These are phyloP conservation scores for Pelosia muscerda DNA, from an alignment of 2,888 invertebrate species.

Conservation along the genomic window DNA sequence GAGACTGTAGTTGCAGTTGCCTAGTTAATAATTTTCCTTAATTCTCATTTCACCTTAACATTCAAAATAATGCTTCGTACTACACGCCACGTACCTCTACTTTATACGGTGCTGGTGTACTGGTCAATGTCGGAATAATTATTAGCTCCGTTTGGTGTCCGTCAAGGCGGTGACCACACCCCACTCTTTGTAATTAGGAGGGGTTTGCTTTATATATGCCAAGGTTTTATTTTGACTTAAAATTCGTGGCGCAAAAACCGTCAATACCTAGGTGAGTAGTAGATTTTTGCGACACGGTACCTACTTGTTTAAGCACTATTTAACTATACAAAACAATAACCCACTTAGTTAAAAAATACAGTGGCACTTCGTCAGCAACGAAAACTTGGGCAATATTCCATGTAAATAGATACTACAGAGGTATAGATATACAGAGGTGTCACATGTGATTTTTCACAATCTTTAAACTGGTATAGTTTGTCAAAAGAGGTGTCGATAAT, in stretches of 20 bases:
- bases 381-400: no score
- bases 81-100: neutral
- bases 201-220: neutral
- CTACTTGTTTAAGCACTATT: no score
- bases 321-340: no score
- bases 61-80: neutral
- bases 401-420: no score
- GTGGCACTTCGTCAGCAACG: no score
- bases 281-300: no score
- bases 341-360: no score
- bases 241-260: neutral
- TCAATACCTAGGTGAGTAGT: no score
- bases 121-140: conserved; percentile 1
- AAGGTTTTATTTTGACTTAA: neutral
- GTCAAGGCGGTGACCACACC: neutral
- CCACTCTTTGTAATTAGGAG: neutral
- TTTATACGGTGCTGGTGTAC: neutral
- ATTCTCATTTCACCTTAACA: neutral
- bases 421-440: no score
- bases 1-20: neutral
- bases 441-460: no score
- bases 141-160: neutral
- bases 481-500: no score
- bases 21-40: neutral
- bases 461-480: no score